phyloP scores from a whole-genome alignment of 2,888 invertebrate genomes.

The Hoplodrina blanda region DNA sequence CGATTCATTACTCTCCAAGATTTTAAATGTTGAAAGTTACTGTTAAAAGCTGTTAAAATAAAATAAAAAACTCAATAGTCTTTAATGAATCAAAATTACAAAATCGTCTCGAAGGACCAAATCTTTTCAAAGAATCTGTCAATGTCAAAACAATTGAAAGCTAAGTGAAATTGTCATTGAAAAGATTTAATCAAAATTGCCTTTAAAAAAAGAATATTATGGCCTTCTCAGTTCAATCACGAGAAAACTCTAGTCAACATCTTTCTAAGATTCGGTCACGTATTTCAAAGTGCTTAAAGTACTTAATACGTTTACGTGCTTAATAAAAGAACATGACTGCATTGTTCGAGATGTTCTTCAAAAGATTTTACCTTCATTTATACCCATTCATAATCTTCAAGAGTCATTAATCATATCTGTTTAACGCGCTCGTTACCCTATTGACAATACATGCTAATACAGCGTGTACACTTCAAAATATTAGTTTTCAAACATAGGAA shows the following conservation, averaged over 20 bases:
- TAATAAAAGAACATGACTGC: slow-evolving; percentile 26
- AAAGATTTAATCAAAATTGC: neutral
- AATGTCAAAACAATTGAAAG: slow-evolving; percentile 1
- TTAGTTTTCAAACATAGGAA: neutral
- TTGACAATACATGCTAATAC: slow-evolving; percentile 17
- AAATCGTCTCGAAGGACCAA: neutral
- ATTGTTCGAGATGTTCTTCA: slow-evolving; percentile 24
- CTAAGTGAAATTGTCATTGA: neutral
- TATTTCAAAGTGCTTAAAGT: slow-evolving; percentile 21
- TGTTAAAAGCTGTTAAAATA: no score
- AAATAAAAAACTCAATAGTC: no score
- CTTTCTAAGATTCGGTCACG: slow-evolving; percentile 18
- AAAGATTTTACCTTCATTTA: slow-evolving; percentile 13
- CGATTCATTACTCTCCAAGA: no score
- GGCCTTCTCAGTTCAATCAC: neutral
- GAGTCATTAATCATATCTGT: slow-evolving; percentile 20
- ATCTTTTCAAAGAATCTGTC: neutral
- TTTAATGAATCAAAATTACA: neutral
- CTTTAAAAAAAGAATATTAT: neutral
- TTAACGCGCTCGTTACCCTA: slow-evolving; percentile 15
- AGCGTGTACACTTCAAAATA: neutral
- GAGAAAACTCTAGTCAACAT: neutral
- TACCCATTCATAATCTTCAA: slow-evolving; percentile 20
- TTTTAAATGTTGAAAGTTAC: no score
- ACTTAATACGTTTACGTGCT: slow-evolving; percentile 36